Conservation (phyloP, 2,113 vertebrate species). For the Raphicerus campestris region DNA sequence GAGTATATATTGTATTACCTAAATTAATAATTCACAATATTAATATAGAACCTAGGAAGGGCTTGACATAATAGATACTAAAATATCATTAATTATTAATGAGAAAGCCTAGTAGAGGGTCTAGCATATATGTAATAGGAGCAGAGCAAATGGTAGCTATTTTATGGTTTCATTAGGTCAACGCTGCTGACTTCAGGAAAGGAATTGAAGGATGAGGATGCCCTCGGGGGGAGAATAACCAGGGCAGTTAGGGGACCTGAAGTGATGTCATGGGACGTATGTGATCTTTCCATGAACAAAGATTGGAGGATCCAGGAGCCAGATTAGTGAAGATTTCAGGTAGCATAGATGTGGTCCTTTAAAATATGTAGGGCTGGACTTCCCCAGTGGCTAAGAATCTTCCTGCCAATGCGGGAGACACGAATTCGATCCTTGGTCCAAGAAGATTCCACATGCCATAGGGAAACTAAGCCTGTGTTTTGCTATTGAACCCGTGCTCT, state of each 20-base stretch:
- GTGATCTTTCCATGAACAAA: background rate
- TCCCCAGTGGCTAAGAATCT: background rate
- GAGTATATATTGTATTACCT: background rate
- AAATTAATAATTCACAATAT: constrained; percentile 38
- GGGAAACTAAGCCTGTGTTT: background rate
- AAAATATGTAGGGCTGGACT: background rate
- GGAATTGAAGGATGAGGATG: background rate
- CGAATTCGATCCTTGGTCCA: rapidly evolving
- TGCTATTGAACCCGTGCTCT: background rate
- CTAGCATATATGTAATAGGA: background rate
- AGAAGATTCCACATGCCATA: background rate
- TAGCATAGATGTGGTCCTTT: background rate
- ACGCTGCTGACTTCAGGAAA: background rate
- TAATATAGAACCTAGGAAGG: background rate
- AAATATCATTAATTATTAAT: background rate
- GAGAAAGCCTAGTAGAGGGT: background rate
- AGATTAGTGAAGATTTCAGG: background rate
- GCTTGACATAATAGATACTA: background rate
- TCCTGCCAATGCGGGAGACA: background rate
- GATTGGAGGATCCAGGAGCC: background rate
- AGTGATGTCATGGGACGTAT: background rate
- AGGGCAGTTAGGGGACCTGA: background rate
- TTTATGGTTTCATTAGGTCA: background rate
- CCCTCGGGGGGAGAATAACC: background rate
- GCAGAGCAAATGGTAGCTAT: background rate